Evolutionary conservation across 2,797 vertebrate species (phyloP), one percentile per base, ranked within the genome.

Genomic region (Ctenopoma multispine): DNA sequence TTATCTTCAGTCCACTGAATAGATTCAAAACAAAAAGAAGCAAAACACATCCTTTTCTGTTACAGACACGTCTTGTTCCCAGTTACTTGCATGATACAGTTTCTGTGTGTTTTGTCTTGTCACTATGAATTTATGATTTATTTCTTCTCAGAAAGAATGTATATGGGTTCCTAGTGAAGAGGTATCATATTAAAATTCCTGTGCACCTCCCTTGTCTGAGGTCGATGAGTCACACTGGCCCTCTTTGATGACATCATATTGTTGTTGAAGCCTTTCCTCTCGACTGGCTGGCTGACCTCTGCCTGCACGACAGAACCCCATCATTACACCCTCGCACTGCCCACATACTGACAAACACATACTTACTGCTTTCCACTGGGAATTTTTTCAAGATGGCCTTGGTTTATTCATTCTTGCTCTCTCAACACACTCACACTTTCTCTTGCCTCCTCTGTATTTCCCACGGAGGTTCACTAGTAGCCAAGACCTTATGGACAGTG

Each of bases 211-310:
- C 62, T 81, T 20, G 60, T 84, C 81, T 92, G 91, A 90, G 89
- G 89, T 82, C 69, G 56, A 87, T 92, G 92, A 93, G 87, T 94
- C 93, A 94, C 79, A 38, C 78, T 50, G 89, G 80, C 88, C 77
- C 83, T 86, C 90, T 94, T 91, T 92, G 92, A 94, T 95, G 93
- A 94, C 91, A 87, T 93, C 93, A 94, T 86, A 71, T 78, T 89
- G 90, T 92, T 91, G 80, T 89, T 41, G 72, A 85, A 83, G 85
- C 74, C 72, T 83, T 84, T 77, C 73, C 83, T 88, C 68, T 77
- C 81, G 64, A 83, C 76, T 73, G 71, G 72, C 86, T 86, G 85
- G 87, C 88, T 93, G 92, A 94, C 92, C 93, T 81, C 80, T 79
- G 87, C 72, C 83, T 86, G 84, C 58, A 70, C 79, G 81, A 82